Evolutionary conservation across 2,797 vertebrate genomes (phyloP).

Genomic region (Anisognathus igniventris): DNA sequence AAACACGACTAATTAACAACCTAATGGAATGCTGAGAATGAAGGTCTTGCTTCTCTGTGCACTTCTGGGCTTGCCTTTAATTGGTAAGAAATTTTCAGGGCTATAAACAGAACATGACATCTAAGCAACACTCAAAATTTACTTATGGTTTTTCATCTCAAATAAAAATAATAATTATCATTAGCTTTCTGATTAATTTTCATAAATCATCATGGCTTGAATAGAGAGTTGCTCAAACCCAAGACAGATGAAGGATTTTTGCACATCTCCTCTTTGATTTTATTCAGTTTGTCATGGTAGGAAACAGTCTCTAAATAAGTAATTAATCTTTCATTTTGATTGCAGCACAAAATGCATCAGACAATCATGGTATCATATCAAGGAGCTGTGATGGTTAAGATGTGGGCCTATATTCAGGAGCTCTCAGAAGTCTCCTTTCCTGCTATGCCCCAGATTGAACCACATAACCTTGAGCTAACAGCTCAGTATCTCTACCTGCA

Average conservation of each 20-base stretch:
- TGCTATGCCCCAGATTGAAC: neutral
- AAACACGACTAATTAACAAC: constrained; percentile 44
- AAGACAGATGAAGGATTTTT: neutral
- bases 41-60: constrained; percentile 25
- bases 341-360: neutral
- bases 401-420: neutral
- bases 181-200: neutral
- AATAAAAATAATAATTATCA: constrained; percentile 7
- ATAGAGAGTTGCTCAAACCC: neutral
- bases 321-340: neutral
- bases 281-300: neutral
- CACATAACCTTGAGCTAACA: neutral
- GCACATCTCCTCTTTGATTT: neutral
- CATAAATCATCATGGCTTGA: neutral
- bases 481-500: neutral
- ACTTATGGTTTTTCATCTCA: neutral
- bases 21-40: neutral
- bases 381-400: neutral
- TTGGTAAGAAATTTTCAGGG: constrained; percentile 20
- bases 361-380: neutral
- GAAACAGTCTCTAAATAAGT: neutral
- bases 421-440: neutral
- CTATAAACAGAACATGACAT: neutral
- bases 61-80: constrained; percentile 8
- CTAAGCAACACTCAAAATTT: constrained; percentile 2